A percentile compares a stretch with the other conserved stretches of the same genome.
Evolutionary conservation across 1,140 invertebrate genomes (phyloP).

Genomic region (Drosophila nebulosa): DNA sequence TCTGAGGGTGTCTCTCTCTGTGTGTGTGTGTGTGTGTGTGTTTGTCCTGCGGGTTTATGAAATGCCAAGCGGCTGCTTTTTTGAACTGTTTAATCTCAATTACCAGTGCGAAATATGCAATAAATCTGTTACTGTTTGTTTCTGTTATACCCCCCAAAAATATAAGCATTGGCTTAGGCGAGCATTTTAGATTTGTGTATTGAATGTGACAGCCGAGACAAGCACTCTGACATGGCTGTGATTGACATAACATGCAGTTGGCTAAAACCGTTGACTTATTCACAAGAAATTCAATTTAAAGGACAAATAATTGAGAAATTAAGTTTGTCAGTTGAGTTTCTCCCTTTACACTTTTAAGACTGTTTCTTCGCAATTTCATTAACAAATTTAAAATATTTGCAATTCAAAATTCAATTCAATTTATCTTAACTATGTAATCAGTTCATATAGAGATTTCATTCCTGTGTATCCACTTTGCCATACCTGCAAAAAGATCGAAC

Average conservation of each 20-base stretch:
- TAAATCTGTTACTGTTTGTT: constrained; percentile 76
- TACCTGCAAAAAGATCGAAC: too few relatives aligned
- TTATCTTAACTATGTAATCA: too few relatives aligned
- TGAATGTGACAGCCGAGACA: not conserved
- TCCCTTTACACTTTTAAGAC: too few relatives aligned
- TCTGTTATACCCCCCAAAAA: constrained; percentile 27
- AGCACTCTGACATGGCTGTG: not conserved
- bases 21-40: not conserved
- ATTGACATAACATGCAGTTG: not conserved
- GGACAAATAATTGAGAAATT: not conserved
- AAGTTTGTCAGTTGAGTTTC: not conserved
- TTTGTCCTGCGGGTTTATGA: constrained; percentile 44
- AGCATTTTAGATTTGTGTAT: not conserved
- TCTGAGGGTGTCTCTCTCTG: too few relatives aligned
- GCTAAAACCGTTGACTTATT: not conserved
- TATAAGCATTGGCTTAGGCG: not conserved
- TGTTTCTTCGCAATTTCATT: too few relatives aligned
- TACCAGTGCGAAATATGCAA: constrained; percentile 74
- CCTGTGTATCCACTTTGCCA: too few relatives aligned
- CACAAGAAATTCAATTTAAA: not conserved
- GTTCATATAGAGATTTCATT: too few relatives aligned
- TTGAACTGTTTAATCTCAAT: constrained; percentile 77
- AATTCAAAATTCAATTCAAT: too few relatives aligned
- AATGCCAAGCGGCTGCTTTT: constrained; percentile 71
- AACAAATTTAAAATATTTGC: too few relatives aligned